phyloP scores from a whole-genome alignment of 2,113 vertebrate genomes.

The Oceanodroma tethys region DNA sequence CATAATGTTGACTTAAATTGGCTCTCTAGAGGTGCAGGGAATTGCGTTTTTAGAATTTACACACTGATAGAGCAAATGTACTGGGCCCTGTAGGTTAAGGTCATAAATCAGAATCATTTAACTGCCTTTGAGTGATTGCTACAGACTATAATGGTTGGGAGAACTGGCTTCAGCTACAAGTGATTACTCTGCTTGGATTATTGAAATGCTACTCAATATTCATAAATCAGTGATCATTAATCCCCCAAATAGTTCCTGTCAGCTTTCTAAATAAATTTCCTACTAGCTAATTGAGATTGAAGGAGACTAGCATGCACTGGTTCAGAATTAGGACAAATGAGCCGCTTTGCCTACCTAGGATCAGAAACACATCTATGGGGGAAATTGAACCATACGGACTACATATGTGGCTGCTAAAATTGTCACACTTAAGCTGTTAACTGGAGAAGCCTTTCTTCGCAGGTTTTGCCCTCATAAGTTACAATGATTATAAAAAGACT shows the following conservation, averaged over 20 bases:
- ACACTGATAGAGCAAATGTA: conserved; percentile 78
- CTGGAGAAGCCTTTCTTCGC: background rate
- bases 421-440: background rate
- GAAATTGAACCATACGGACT: background rate
- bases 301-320: conserved; percentile 59
- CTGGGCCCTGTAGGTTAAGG: conserved; percentile 78
- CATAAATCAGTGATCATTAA: conserved; percentile 84
- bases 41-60: conserved; percentile 76
- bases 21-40: conserved; percentile 75
- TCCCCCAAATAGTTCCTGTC: conserved; percentile 80
- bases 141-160: conserved; percentile 60
- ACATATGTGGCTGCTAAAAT: background rate
- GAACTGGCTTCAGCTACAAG: conserved; percentile 63
- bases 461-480: background rate
- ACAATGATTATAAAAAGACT: background rate
- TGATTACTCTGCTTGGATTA: conserved; percentile 70
- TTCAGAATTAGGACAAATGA: conserved; percentile 63
- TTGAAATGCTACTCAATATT: conserved; percentile 78
- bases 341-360: background rate
- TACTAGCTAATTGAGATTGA: conserved; percentile 80
- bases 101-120: conserved; percentile 84
- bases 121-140: conserved; percentile 79
- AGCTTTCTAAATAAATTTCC: conserved; percentile 78
- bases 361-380: background rate
- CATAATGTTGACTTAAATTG: conserved; percentile 81